Percentiles rank a stretch among this genome's conserved stretches.
Evolutionary conservation across 2,888 invertebrate species (phyloP).

Genomic region (Nemapogon koenigi): DNA sequence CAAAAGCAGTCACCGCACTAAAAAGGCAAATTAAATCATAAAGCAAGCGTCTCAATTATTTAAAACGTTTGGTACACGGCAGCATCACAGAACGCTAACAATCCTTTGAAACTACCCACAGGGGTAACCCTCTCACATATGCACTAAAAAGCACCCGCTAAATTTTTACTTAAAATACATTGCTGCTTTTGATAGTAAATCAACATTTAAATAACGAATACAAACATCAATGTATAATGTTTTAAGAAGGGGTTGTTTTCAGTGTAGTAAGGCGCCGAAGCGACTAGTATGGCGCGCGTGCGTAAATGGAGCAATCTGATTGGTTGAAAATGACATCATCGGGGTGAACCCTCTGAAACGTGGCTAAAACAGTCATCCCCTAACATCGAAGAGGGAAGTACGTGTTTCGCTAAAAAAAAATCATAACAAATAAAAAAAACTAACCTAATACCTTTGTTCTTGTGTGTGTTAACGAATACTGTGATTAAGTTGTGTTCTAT

Average conservation of each 20-base stretch:
- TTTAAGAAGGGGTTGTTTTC: conserved; percentile 1
- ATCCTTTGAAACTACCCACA: conserved; percentile 57
- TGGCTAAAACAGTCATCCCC: conserved; percentile 60
- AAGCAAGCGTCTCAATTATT: conserved; percentile 55
- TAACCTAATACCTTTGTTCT: conserved; percentile 15
- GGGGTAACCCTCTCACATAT: conserved; percentile 52
- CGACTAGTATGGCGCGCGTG: conserved; percentile 52
- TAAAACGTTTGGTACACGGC: conserved; percentile 44
- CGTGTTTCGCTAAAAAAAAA: conserved; percentile 29
- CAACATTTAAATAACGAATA: not conserved
- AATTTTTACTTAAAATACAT: conserved; percentile 24
- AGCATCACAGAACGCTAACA: conserved; percentile 50
- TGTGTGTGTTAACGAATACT: not conserved
- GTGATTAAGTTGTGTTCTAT: not conserved
- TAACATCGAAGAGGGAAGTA: conserved; percentile 38
- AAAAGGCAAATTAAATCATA: conserved; percentile 62
- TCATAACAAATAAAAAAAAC: conserved; percentile 44
- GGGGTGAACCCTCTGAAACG: conserved; percentile 51
- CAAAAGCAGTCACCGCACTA: conserved; percentile 35
- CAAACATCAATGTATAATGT: conserved; percentile 37
- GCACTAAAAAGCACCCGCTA: conserved; percentile 29
- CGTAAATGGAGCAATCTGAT: conserved; percentile 46
- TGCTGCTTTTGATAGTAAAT: conserved; percentile 20
- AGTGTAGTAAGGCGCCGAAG: conserved; percentile 41
- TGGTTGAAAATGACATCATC: conserved; percentile 62